Conservation (phyloP, 2,797 vertebrate genomes). For the Acipenser transmontanus region DNA sequence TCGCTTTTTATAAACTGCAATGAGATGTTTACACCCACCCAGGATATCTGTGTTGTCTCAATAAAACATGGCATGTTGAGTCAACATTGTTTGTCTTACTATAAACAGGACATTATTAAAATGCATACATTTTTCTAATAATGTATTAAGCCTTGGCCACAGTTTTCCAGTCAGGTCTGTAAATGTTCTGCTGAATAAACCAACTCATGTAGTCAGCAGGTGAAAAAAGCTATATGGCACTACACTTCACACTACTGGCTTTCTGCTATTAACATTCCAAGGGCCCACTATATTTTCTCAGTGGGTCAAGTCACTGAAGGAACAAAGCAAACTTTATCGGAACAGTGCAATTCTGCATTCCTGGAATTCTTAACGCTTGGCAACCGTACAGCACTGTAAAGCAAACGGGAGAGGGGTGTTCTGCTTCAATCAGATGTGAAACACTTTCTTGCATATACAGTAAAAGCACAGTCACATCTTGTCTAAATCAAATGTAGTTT, state of each 20-base stretch:
- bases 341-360: constrained; percentile 85
- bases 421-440: background rate
- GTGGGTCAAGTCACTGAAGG: constrained; percentile 74
- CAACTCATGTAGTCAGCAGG: constrained; percentile 41
- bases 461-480: no score
- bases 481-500: no score
- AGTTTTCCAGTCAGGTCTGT: no score
- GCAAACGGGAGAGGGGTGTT: constrained; percentile 28
- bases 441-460: background rate
- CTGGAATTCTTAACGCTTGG: constrained; percentile 86
- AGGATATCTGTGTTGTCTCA: no score
- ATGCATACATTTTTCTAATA: no score
- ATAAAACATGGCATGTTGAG: no score
- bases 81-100: no score
- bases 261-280: constrained; percentile 61
- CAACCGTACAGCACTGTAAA: constrained; percentile 63
- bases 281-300: constrained; percentile 64
- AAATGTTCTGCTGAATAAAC: background rate
- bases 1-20: no score
- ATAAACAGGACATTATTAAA: no score
- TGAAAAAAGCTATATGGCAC: constrained; percentile 47
- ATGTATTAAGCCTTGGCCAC: no score
- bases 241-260: constrained; percentile 31
- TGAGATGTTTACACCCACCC: no score
- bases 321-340: constrained; percentile 98